A percentile compares a stretch with the other conserved stretches of the same genome.
Conservation (phyloP, 2,113 vertebrate genomes). For the Spilogale gracilis region DNA sequence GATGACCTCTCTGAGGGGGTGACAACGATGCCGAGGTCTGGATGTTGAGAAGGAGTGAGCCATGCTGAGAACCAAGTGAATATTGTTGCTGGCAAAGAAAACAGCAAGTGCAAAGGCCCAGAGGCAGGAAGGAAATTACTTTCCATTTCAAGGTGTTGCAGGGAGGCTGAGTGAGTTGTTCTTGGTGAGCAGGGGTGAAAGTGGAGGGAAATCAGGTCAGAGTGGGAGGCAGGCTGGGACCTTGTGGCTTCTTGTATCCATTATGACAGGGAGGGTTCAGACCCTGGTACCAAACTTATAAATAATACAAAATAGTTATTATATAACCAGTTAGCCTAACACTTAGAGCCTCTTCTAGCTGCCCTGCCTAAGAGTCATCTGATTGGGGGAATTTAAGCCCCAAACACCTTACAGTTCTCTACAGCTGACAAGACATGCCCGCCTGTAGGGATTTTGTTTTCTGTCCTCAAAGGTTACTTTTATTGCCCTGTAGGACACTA, state of each 20-base stretch:
- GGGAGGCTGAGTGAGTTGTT: neutral
- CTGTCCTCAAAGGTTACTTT: neutral
- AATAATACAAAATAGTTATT: neutral
- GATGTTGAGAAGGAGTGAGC: neutral
- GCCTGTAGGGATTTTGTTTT: conserved; percentile 31
- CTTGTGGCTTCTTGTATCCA: neutral
- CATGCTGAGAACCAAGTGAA: neutral
- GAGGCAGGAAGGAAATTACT: neutral
- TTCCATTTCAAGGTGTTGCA: neutral
- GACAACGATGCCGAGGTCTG: neutral
- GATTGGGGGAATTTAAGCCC: neutral
- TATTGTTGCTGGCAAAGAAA: neutral
- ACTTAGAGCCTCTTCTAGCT: neutral
- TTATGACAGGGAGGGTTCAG: neutral
- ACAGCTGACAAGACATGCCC: neutral
- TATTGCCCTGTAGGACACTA: neutral
- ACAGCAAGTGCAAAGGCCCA: neutral
- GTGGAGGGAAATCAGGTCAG: neutral
- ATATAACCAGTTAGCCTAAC: neutral
- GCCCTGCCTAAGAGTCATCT: neutral
- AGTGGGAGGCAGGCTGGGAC: neutral
- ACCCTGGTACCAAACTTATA: neutral
- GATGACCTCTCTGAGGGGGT: neutral
- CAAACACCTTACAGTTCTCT: neutral
- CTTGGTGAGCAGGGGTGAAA: neutral